Base-by-base conservation (phyloP, 2,113 vertebrate genomes). In the Meles meles region DNA sequence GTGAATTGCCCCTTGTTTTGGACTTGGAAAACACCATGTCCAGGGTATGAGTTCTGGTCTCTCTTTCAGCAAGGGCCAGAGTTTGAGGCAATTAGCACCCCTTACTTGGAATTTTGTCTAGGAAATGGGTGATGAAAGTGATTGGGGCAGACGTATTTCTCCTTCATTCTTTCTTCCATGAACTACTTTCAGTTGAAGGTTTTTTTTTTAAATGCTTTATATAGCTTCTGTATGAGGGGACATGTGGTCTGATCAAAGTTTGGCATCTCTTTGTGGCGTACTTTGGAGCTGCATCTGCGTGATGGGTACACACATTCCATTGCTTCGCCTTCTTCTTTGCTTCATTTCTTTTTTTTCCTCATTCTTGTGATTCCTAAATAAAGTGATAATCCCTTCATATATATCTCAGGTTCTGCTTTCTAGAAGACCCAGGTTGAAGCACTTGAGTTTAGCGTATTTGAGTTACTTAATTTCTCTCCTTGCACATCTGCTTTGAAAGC, bases 381-480 rank as follows among this genome's bases (percentile, higher is more conserved):
- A 81, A 92, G 9, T 63, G 77, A 23, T n/a, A 84, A 88, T 3
- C 23, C 11, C 21, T 76, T 71, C n/a, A 69, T 90, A 17, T 59
- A 3, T 69, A 21, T 34, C 59, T 65, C 23, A 57, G n/a, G 4
- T 10, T 91, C n/a, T 95, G 39, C 7, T 59, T 76, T 88, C 47
- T 47, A n/a, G 82, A 91, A 93, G 31, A 81, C n/a, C 17, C 52
- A 67, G 52, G 20, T 74, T 80, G 81, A 92, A 18, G 17, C 6
- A 21, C 18, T 93, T n/a, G 44, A 44, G 37, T 71, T 21, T 67
- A 67, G 23, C 74, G 5, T 67, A 63, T 65, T 85, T 92, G 77
- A 95, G 23, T 59, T 67, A 90, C 80, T 23, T 20, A 44, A 39
- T 89, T 86, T 95, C 25, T 94, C 9, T 89, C 21, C 18, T 84